Evolutionary conservation across 2,888 invertebrate species (phyloP).

Genomic region (Physocephala rufipes): DNA sequence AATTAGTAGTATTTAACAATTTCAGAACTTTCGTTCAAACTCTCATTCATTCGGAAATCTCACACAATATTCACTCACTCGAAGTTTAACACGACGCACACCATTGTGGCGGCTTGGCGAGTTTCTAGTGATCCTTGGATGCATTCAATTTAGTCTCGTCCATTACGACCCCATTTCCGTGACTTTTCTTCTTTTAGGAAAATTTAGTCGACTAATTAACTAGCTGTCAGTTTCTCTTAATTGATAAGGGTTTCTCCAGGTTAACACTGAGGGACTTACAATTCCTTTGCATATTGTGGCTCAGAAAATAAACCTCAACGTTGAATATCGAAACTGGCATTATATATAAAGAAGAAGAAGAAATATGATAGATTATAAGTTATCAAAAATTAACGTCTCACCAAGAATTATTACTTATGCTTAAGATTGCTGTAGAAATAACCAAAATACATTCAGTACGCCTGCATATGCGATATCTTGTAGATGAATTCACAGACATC

Average conservation of each 20-base stretch:
- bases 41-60: not conserved
- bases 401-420: conserved; percentile 40
- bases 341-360: too few species aligned
- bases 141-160: conserved; percentile 26
- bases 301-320: conserved; percentile 31
- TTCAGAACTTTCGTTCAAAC: too few species aligned
- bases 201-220: too few species aligned
- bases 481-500: too few species aligned
- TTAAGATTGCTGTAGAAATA: not conserved
- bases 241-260: too few species aligned
- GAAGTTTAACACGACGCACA: not conserved
- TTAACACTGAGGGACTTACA: too few species aligned
- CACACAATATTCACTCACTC: not conserved
- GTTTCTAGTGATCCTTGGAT: not conserved
- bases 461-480: too few species aligned
- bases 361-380: conserved; percentile 45
- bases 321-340: too few species aligned
- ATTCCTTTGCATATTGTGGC: too few species aligned
- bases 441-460: conserved; percentile 31
- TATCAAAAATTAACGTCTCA: conserved; percentile 58
- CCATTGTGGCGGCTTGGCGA: not conserved
- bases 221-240: too few species aligned
- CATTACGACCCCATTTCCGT: not conserved
- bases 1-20: not conserved
- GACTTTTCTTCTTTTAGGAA: too few species aligned